Base-by-base conservation (phyloP, 2,113 vertebrate species). In the Conger conger region DNA sequence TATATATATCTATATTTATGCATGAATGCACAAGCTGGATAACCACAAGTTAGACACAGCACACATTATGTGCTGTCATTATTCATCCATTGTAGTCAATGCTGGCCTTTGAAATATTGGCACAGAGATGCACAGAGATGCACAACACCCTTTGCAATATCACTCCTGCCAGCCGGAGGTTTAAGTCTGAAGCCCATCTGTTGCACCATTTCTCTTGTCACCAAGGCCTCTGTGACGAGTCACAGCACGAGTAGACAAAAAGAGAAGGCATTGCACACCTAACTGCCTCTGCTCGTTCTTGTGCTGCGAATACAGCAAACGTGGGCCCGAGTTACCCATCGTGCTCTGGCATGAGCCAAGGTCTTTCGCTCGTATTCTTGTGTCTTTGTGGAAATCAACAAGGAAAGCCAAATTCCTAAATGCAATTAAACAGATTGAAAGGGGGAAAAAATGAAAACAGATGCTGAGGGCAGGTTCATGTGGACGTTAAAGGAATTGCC, bases 161-260 rank as follows among this genome's bases (percentile, higher is more conserved):
- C 60, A 16, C 60, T 30, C 1, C 40, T 16, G 80, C 60, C 79
- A 76, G 80, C 11, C 63, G 76, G 60, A 76, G 63, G 54, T 77
- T 81, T 86, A 81, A 82, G 79, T 82, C 84, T 23, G 20, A 81
- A 50, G 60, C 80, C 84, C 80, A 82, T 86, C 84, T 86, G 84
- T 86, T 38, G 38, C 35, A 27, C n/a, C 42, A 82, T 77, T 82
- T 54, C 20, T 40, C 30, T 33, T 23, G 23, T n/a, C 53, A 76
- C 27, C 33, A 45, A 63, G 68, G 68, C 42, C 84, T 11, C 23
- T 11, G 35, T 73, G 63, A 54, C 82, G 79, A 81, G 79, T 81
- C 80, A 81, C 23, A 76, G 68, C 27, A 27, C 68, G 2, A 27
- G 68, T 7, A 73, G 38, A 45, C 79, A 57, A 57, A 4, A 30